Evolutionary conservation across 2,797 vertebrate genomes (phyloP).

Genomic region (Neomorphus geoffroyi): DNA sequence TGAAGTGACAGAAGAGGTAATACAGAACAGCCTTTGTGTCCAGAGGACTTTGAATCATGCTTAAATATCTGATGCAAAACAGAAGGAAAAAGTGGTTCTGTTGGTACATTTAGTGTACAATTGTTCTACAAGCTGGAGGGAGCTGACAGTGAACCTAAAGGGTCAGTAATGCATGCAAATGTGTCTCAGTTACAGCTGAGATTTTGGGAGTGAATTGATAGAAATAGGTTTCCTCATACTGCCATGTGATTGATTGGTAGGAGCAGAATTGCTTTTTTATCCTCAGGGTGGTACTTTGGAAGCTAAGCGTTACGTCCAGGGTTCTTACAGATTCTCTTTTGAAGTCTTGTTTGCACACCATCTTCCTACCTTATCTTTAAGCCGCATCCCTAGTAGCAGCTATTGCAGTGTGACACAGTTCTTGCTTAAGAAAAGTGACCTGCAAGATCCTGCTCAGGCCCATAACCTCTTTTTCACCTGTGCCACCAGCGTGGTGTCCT

Average conservation of each 20-base stretch:
- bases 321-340: not conserved
- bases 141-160: not conserved
- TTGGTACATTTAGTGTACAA: not conserved
- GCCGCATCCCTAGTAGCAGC: not conserved
- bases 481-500: not conserved
- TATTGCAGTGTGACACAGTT: not conserved
- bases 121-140: not conserved
- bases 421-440: not conserved
- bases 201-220: not conserved
- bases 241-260: slow-evolving; percentile 9
- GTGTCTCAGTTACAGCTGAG: not conserved
- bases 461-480: not conserved
- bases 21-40: not conserved
- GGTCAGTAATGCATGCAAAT: not conserved
- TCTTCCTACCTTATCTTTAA: not conserved
- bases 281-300: not conserved
- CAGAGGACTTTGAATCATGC: not conserved
- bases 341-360: not conserved
- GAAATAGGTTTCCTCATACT: not conserved
- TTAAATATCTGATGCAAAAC: not conserved
- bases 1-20: not conserved
- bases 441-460: too few species aligned
- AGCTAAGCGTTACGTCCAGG: not conserved
- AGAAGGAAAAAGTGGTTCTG: not conserved
- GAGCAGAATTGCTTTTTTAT: not conserved